Evolutionary conservation across 2,113 vertebrate genomes (phyloP).

Genomic region (Ammodramus savannarum): DNA sequence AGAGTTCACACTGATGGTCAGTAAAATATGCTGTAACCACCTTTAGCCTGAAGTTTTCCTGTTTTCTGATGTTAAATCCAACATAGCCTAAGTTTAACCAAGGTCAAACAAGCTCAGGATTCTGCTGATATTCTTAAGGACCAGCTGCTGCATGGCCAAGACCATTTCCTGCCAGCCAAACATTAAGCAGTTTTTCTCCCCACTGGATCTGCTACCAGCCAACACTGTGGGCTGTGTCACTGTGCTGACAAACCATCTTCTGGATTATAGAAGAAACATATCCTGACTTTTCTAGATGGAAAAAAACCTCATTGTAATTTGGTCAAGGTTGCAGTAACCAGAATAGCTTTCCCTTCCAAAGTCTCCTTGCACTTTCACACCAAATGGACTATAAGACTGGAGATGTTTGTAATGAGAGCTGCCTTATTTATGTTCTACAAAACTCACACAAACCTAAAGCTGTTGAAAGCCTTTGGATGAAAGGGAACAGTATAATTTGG

Average conservation of each 20-base stretch:
- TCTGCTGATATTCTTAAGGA: not conserved
- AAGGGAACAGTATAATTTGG: not conserved
- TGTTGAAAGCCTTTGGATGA: not conserved
- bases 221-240: not conserved
- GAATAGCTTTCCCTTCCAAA: not conserved
- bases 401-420: not conserved
- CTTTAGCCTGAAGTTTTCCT: not conserved
- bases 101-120: not conserved
- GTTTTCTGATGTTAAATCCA: not conserved
- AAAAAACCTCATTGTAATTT: not conserved
- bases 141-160: not conserved
- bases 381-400: not conserved
- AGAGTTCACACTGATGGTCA: not conserved
- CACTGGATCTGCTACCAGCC: not conserved
- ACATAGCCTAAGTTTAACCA: not conserved
- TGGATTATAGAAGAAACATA: not conserved
- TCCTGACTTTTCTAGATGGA: rapidly evolving
- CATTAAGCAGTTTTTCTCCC: not conserved
- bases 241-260: not conserved
- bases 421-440: not conserved
- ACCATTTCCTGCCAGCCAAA: not conserved
- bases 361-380: not conserved
- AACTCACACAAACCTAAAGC: not conserved
- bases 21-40: not conserved
- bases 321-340: not conserved